Base-by-base conservation (phyloP, 2,797 vertebrate genomes). In the Enteromius radiatus region DNA sequence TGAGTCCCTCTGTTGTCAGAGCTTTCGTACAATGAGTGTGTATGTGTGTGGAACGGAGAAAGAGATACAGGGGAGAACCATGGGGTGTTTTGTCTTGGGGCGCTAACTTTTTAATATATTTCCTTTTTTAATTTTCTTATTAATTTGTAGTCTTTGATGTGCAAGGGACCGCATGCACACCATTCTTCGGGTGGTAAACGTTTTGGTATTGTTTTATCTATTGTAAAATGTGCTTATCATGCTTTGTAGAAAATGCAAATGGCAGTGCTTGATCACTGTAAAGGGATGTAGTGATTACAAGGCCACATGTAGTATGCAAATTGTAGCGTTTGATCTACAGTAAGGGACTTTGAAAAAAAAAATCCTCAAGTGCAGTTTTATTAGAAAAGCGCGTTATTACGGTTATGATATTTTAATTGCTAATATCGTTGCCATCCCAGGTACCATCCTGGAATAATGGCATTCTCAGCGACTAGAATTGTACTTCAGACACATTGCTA, bases 361-460 rank as follows among this genome's bases (percentile, higher is more conserved):
- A 83, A 84, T 61, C 47, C 28, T 74, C 31, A 23, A 69, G 47
- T 36, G 82, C 28, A 38, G 65, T 68, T 82, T 71, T 73, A 71
- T 76, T 81, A 75, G 21, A 26, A 71, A 43, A 38, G 38, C 7
- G 4, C 26, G 81, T 84, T 85, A 80, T 47, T 76, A 56, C 70
- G 54, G 63, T 84, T 86, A 86, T 84, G 70, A 79, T 80, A 83
- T 86, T 88, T 85, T 43, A 88, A 76, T 89, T 83, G 84, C 85
- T 84, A 52, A 81, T 68, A 31, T 76, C 84, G 63, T 83, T 89
- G 84, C 83, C 31, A 80, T 52, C 78, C 36, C 49, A 45, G 77
- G 81, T 84, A 83, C 61, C 79, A 79, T 64, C 59, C 54, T 63
- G 69, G 45, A 78, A 64, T 80, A 84, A 83, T 83, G 54, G 64